These are phyloP conservation scores for Antheraea assamensis DNA, from an alignment of 2,888 invertebrate species.

Conservation along the genomic window DNA sequence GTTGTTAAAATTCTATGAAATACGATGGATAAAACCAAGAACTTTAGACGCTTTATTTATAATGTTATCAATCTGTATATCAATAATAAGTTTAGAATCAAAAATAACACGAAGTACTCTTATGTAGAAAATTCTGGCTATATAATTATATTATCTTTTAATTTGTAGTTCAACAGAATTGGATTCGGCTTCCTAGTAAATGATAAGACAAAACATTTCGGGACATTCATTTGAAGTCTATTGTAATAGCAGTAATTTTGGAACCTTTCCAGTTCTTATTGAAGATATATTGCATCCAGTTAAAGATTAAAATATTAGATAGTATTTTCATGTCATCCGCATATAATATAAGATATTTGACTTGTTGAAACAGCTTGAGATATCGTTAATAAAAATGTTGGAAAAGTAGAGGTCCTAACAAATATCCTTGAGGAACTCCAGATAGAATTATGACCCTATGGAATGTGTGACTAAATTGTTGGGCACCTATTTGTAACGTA, in stretches of 20 bases:
- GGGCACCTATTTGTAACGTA: too few relatives aligned
- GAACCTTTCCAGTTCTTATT: background rate
- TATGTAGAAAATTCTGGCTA: background rate
- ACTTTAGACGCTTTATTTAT: background rate
- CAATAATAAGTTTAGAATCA: conserved; percentile 2
- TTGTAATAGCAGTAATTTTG: background rate
- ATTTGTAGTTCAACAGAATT: background rate
- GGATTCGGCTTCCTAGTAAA: background rate
- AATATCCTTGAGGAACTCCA: too few relatives aligned
- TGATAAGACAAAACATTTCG: background rate
- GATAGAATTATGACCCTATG: too few relatives aligned
- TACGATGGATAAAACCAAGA: background rate
- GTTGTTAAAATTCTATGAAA: background rate
- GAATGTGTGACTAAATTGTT: too few relatives aligned
- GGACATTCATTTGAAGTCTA: background rate
- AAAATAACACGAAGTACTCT: background rate
- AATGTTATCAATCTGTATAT: background rate
- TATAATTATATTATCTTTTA: background rate
- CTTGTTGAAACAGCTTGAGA: too few relatives aligned
- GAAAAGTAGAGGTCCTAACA: too few relatives aligned
- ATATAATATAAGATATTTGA: background rate
- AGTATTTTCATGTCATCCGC: background rate
- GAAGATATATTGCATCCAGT: background rate
- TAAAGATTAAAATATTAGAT: background rate
- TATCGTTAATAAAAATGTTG: too few relatives aligned